Evolutionary conservation across 2,113 vertebrate genomes (phyloP), one percentile per base, ranked within the genome.

Genomic region (Holacanthus passer): DNA sequence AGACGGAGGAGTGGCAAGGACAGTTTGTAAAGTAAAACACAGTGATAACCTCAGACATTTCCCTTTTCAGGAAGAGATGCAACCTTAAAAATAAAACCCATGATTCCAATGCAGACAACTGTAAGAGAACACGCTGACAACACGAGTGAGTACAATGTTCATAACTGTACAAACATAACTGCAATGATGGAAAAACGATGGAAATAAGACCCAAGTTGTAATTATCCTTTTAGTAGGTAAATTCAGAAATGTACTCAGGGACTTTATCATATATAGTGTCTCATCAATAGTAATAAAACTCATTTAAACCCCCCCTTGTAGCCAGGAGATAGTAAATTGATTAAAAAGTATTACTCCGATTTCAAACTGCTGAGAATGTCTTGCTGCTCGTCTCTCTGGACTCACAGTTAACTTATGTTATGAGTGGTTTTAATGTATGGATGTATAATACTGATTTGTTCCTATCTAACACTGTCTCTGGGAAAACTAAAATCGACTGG

Each of bases 401-500:
- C 45, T 50, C 11, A 20, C 2, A 19, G 9, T n/a, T 5, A 17
- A 10, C 41, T 53, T n/a, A 37, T 10, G n/a, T n/a, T n/a, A n/a
- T n/a, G n/a, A n/a, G n/a, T n/a, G n/a, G n/a, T n/a, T n/a, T n/a
- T n/a, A n/a, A n/a, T n/a, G n/a, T n/a, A n/a, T n/a, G n/a, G n/a
- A n/a, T n/a, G n/a, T n/a, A n/a, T n/a, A n/a, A n/a, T n/a, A n/a
- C n/a, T n/a, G n/a, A n/a, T n/a, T n/a, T n/a, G n/a, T n/a, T n/a
- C n/a, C n/a, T n/a, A 5, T 37, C 35, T 8, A 63, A 47, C 55
- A 55, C 24, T 60, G 32, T n/a, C 11, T 27, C 11, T 66, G 39
- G 60, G 50, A 55, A 43, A n/a, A 72, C 72, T 53, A 24, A 53
- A 53, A 50, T 29, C 12, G 5, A n/a, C 59, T n/a, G 53, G 52